Percentiles rank a stretch among this genome's conserved stretches.
These are phyloP conservation scores for Pseudomyrmex cubaensis DNA, from an alignment of 1,140 invertebrate genomes.

Conservation along the genomic window DNA sequence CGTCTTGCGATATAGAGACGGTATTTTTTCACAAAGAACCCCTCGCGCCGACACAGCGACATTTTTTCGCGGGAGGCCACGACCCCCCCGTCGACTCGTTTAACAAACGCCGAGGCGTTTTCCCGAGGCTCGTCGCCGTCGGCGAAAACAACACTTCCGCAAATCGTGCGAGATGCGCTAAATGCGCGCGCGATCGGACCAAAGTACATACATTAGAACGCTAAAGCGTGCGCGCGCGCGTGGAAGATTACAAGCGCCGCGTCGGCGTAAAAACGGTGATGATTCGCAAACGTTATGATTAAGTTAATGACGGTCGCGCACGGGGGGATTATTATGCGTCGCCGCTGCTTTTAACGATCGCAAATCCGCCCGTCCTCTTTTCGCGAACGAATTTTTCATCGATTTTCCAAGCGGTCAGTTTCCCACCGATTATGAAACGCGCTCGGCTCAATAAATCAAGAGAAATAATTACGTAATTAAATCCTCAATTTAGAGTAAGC, in stretches of 20 bases:
- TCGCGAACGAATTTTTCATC: background rate
- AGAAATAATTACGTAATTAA: too few species aligned
- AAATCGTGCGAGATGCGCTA: background rate
- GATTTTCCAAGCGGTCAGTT: background rate
- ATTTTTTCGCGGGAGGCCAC: constrained; percentile 2
- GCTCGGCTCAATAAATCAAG: too few species aligned
- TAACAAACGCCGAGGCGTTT: background rate
- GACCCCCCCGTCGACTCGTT: background rate
- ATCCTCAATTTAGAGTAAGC: too few species aligned
- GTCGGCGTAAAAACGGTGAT: background rate
- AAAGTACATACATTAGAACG: constrained; percentile 23
- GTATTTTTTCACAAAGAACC: background rate
- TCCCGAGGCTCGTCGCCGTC: constrained; percentile 9
- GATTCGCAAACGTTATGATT: constrained; percentile 21
- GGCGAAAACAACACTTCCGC: constrained; percentile 22
- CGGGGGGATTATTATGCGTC: background rate
- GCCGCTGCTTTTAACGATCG: background rate
- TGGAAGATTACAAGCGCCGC: constrained; percentile 25
- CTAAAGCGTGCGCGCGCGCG: constrained; percentile 12
- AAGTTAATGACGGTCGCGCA: background rate
- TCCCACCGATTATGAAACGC: background rate
- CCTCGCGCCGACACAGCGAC: background rate
- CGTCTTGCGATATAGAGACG: background rate
- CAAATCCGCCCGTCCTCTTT: too few species aligned
- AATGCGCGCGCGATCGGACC: constrained; percentile 4